These are phyloP conservation scores for Scleropages formosus DNA, from an alignment of 2,797 vertebrate genomes.

Conservation along the genomic window DNA sequence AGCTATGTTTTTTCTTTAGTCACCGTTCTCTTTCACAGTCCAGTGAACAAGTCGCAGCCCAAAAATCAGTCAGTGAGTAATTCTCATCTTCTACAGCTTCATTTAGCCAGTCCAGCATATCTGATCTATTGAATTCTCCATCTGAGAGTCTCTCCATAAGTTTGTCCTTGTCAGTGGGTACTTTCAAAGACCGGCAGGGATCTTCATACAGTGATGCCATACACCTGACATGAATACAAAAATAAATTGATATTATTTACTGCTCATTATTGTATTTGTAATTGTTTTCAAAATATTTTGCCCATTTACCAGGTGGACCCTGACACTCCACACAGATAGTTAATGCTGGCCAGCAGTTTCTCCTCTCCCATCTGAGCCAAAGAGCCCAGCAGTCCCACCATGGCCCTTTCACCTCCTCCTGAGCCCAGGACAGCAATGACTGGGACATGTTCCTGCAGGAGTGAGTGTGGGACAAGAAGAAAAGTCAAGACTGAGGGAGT, in stretches of 20 bases:
- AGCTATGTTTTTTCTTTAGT: too few species aligned
- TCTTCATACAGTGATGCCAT: background rate
- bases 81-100: background rate
- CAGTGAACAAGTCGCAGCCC: background rate
- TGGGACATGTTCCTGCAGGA: conserved; percentile 32
- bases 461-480: background rate
- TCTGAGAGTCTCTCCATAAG: background rate
- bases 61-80: background rate
- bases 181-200: background rate
- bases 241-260: background rate
- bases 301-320: background rate
- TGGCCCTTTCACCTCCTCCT: conserved; percentile 39
- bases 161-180: background rate
- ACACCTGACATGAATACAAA: background rate
- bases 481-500: background rate
- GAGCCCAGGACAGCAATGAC: conserved; percentile 40
- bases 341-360: background rate
- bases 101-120: background rate
- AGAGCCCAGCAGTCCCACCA: conserved; percentile 40
- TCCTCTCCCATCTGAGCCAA: conserved; percentile 25
- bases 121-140: background rate
- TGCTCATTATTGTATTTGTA: background rate
- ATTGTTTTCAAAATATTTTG: too few species aligned
- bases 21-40: conserved; percentile 10
- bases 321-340: background rate